Evolutionary conservation across 2,888 invertebrate species (phyloP).

Genomic region (Andrena flavipes): DNA sequence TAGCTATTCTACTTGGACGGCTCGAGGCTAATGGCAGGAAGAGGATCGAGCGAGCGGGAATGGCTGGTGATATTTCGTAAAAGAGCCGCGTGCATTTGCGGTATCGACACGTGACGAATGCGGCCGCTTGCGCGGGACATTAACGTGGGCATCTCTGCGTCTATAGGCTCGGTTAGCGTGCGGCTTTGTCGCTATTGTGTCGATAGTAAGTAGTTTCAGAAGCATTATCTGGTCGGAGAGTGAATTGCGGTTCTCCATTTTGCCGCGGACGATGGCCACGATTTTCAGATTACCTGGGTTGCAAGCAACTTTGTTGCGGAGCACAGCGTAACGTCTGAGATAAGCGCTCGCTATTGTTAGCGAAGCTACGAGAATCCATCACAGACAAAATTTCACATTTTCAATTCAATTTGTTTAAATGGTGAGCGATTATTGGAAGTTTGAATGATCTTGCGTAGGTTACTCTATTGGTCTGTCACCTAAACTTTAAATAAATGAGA

Average conservation of each 20-base stretch:
- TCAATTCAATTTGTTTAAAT: background rate
- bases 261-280: background rate
- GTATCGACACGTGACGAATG: constrained; percentile 38
- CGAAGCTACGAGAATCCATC: background rate
- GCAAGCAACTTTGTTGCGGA: background rate
- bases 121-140: constrained; percentile 18
- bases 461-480: too few species aligned
- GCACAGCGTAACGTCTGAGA: background rate
- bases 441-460: too few species aligned
- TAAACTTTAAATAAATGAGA: too few species aligned
- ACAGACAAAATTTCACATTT: background rate
- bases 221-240: constrained; percentile 25
- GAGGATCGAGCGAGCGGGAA: constrained; percentile 17
- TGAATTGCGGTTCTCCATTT: constrained; percentile 9
- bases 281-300: background rate
- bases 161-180: constrained; percentile 36
- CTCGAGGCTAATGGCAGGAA: constrained; percentile 43
- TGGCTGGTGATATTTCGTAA: constrained; percentile 46
- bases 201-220: constrained; percentile 52
- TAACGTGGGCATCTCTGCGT: constrained; percentile 28
- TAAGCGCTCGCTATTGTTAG: background rate
- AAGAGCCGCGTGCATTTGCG: constrained; percentile 48
- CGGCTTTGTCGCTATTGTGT: constrained; percentile 47
- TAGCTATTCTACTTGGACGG: constrained; percentile 30
- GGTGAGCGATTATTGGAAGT: too few species aligned